phyloP scores from a whole-genome alignment of 2,888 invertebrate genomes.

The Theretra japonica region DNA sequence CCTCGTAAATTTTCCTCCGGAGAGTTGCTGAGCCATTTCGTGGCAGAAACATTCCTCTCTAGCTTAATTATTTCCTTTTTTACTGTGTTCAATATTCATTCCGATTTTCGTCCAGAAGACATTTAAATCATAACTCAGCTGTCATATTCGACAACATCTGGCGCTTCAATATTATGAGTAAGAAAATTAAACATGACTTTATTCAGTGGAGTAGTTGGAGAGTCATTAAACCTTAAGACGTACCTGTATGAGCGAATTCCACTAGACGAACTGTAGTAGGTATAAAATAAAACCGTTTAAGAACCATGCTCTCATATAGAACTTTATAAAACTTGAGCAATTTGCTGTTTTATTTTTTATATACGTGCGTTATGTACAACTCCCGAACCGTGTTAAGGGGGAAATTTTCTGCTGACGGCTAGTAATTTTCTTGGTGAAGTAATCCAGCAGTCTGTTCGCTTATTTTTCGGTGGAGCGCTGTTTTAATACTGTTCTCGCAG shows the following conservation, averaged over 20 bases:
- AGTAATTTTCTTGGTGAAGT: constrained; percentile 25
- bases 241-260: constrained; percentile 6
- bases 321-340: constrained; percentile 27
- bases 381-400: constrained; percentile 5
- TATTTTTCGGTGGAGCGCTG: constrained; percentile 10
- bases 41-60: constrained; percentile 68
- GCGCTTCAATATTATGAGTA: constrained; percentile 69
- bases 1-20: constrained; percentile 63
- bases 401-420: constrained; percentile 20
- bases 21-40: constrained; percentile 66
- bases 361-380: constrained; percentile 11
- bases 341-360: constrained; percentile 23
- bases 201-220: background rate
- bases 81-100: constrained; percentile 77
- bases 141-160: constrained; percentile 79
- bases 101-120: constrained; percentile 70
- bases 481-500: constrained; percentile 11
- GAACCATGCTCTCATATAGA: constrained; percentile 20
- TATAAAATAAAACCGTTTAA: constrained; percentile 23
- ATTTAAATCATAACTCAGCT: constrained; percentile 80
- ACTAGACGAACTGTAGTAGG: background rate
- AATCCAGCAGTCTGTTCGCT: constrained; percentile 1
- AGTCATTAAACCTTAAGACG: background rate
- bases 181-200: background rate
- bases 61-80: constrained; percentile 75